Percentiles rank a stretch among this genome's conserved stretches.
Conservation (phyloP, 2,113 vertebrate species). For the Alexandromys fortis region DNA sequence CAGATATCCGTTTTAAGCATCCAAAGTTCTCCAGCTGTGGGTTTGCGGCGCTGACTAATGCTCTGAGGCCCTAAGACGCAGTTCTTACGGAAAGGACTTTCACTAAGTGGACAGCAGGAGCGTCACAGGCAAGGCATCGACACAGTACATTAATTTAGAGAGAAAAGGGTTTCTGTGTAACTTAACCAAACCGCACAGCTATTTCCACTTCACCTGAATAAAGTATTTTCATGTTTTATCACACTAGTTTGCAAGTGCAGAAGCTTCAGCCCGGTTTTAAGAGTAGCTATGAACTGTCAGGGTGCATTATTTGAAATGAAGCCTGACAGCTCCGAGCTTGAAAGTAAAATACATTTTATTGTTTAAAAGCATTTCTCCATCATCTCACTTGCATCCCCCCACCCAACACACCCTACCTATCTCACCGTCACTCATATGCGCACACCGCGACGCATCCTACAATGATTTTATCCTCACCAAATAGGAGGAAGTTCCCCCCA, state of each 20-base stretch:
- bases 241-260: slow-evolving; percentile 77
- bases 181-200: slow-evolving; percentile 57
- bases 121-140: slow-evolving; percentile 72
- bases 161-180: slow-evolving; percentile 74
- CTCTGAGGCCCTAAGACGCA: slow-evolving; percentile 58
- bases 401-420: background rate
- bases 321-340: slow-evolving; percentile 75
- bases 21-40: slow-evolving; percentile 42
- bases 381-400: slow-evolving; percentile 48
- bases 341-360: slow-evolving; percentile 80
- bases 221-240: slow-evolving; percentile 81
- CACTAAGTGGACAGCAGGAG: slow-evolving; percentile 69
- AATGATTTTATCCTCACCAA: slow-evolving; percentile 72
- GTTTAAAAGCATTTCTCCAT: slow-evolving; percentile 80
- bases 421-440: background rate
- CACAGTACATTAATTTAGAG: slow-evolving; percentile 75
- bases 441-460: slow-evolving; percentile 25
- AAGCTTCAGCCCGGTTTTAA: slow-evolving; percentile 75
- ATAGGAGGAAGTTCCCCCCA: slow-evolving; percentile 26
- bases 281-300: slow-evolving; percentile 76
- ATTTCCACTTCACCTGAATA: slow-evolving; percentile 76
- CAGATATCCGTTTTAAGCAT: slow-evolving; percentile 37
- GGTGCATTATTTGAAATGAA: slow-evolving; percentile 78
- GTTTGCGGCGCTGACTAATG: slow-evolving; percentile 43
- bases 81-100: slow-evolving; percentile 63